Base-by-base conservation (phyloP, 2,888 invertebrate genomes). In the Nephrocerus scutellatus region DNA sequence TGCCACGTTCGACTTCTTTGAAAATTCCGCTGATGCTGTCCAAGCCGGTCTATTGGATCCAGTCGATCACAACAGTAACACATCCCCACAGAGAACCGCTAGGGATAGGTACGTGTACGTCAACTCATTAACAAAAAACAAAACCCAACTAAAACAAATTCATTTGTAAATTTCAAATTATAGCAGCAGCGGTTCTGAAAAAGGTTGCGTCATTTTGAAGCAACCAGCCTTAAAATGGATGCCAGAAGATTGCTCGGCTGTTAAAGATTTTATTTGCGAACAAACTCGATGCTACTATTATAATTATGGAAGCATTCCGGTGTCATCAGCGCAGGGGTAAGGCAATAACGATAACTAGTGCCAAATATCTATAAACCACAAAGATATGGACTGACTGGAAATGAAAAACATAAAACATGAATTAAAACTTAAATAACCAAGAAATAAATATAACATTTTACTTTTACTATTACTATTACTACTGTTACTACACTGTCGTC, bases 281-380 rank as follows among this genome's bases (percentile, higher is more conserved):
- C 86, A 87, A 73, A 87, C 87, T 47, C 79, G 87, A 62, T 88
- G 87, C 74, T 87, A 87, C 71, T 87, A 86, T 73, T 87, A 86
- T 75, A 87, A 87, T 73, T 88, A 87, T 71, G 87, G 86, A 68
- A 85, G 85, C 70, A 86, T 86, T 74, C 85, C 85, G 68, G 86
- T 86, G 63, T 84, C 85, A 68, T 83, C 85, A 60, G 80, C 84
- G 77, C 86, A 87, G 85, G 86, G 86, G 86, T 87, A 87, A 86
- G 85, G 59, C 50, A 50, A 36, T 33, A 45, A 53, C 48, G 40
- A 51, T 39, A 51, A 37, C n/a, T n/a, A n/a, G 15, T n/a, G 33
- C 9, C 18, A n/a, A n/a, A n/a, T n/a, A n/a, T n/a, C n/a, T n/a
- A n/a, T n/a, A n/a, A n/a, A n/a, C n/a, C n/a, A n/a, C n/a, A n/a